Percentiles rank a stretch among this genome's conserved stretches.
Evolutionary conservation across 2,797 vertebrate species (phyloP).

Genomic region (Hirundo rustica): DNA sequence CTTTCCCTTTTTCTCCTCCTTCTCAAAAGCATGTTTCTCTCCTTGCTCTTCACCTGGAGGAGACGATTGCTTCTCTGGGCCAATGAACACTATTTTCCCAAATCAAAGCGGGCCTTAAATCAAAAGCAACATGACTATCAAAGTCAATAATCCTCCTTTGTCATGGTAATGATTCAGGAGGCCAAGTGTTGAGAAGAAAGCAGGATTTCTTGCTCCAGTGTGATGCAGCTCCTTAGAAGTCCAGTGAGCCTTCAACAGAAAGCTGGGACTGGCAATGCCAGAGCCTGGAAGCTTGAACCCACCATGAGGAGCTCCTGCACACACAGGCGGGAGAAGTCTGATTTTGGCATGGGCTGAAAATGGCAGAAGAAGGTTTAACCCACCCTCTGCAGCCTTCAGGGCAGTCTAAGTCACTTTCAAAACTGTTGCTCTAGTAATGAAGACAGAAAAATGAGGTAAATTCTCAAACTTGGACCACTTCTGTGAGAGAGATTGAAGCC

Average conservation of each 20-base stretch:
- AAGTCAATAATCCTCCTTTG: conserved; percentile 47
- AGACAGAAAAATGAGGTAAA: background rate
- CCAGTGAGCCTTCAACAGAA: background rate
- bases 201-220: background rate
- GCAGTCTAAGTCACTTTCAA: background rate
- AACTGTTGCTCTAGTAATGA: background rate
- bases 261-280: background rate
- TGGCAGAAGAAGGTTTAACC: background rate
- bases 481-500: background rate
- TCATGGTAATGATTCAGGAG: background rate
- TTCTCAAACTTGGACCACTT: background rate
- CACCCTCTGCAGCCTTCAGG: background rate
- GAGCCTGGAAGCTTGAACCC: conserved; percentile 1
- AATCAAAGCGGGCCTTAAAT: conserved; percentile 21
- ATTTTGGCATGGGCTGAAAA: background rate
- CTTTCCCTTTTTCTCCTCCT: background rate
- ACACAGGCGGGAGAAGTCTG: background rate
- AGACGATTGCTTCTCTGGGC: background rate
- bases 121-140: conserved; percentile 12
- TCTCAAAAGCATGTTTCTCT: background rate
- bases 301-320: background rate
- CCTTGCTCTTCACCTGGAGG: conserved; percentile 23
- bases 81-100: background rate
- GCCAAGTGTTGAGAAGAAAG: conserved; percentile 30
- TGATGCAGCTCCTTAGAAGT: background rate